Conservation (phyloP, 2,797 vertebrate genomes). For the Coreius guichenoti region DNA sequence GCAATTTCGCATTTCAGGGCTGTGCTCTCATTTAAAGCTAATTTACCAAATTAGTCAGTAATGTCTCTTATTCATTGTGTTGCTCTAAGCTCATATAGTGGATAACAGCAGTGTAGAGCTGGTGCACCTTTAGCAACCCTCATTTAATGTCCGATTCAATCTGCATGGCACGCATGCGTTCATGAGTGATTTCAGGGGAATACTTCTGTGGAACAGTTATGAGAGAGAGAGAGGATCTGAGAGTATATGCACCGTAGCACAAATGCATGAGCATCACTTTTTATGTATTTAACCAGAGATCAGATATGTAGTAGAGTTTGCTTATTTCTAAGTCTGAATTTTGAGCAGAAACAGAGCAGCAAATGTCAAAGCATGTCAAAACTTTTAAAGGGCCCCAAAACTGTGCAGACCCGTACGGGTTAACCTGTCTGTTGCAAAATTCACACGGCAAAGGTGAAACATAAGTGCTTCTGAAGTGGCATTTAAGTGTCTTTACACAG, state of each 20-base stretch:
- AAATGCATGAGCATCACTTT: not conserved
- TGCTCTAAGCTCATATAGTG: slow-evolving; percentile 26
- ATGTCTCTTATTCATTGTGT: slow-evolving; percentile 43
- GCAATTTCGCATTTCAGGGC: slow-evolving; percentile 24
- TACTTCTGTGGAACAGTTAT: not conserved
- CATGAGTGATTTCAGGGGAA: slow-evolving; percentile 23
- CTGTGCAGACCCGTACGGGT: too few species aligned
- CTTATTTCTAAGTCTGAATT: not conserved
- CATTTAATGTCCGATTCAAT: slow-evolving; percentile 11
- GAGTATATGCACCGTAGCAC: not conserved
- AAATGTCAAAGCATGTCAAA: too few species aligned
- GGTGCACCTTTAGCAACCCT: slow-evolving; percentile 22
- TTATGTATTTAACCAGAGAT: slow-evolving; percentile 16
- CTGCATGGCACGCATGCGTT: not conserved
- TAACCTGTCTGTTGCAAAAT: not conserved
- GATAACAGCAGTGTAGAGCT: slow-evolving; percentile 11
- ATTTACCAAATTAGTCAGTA: slow-evolving; percentile 55
- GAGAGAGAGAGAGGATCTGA: not conserved
- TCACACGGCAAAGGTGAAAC: not conserved
- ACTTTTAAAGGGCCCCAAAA: too few species aligned
- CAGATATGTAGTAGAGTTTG: not conserved
- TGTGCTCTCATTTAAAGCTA: slow-evolving; percentile 54
- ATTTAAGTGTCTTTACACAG: not conserved
- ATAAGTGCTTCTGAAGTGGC: not conserved
- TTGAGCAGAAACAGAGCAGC: not conserved